Evolutionary conservation across 64 coral and sea anemone genomes (phyloP).

Genomic region (Trachythela sp.): DNA sequence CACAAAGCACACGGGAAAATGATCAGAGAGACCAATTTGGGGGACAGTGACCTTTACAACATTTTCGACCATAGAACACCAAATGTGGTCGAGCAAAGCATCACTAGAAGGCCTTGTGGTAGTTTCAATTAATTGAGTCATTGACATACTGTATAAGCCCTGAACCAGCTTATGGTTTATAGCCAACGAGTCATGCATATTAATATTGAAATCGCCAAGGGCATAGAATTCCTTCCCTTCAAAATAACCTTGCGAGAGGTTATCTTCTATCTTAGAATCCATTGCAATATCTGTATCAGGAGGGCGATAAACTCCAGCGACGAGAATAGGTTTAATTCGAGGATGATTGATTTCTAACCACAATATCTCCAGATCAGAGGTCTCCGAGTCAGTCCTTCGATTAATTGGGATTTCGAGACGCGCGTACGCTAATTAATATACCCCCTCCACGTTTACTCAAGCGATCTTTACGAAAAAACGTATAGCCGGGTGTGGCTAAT

Average conservation of each 20-base stretch:
- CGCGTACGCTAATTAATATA: no score
- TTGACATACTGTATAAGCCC: neutral
- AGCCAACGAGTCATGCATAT: conserved; percentile 15
- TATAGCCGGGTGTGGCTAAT: neutral
- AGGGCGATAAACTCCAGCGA: conserved; percentile 20
- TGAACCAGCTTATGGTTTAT: conserved; percentile 26
- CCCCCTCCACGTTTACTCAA: no score
- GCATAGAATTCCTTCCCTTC: conserved; percentile 26
- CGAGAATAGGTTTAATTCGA: no score
- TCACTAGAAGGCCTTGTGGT: neutral
- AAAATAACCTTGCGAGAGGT: conserved; percentile 25
- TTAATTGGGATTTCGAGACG: no score
- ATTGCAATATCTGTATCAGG: neutral
- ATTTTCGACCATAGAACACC: conserved; percentile 21
- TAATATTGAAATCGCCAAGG: no score
- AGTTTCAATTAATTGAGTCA: neutral
- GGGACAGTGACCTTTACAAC: neutral
- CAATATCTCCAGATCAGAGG: no score
- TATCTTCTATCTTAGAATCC: conserved; percentile 16
- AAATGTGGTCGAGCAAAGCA: conserved; percentile 32
- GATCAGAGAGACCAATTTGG: conserved; percentile 6
- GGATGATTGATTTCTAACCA: no score
- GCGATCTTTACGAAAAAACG: no score
- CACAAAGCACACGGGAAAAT: conserved; percentile 30
- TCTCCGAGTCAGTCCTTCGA: no score